Conservation (phyloP, 2,888 invertebrate genomes). For the Cremastobaeus sp. region DNA sequence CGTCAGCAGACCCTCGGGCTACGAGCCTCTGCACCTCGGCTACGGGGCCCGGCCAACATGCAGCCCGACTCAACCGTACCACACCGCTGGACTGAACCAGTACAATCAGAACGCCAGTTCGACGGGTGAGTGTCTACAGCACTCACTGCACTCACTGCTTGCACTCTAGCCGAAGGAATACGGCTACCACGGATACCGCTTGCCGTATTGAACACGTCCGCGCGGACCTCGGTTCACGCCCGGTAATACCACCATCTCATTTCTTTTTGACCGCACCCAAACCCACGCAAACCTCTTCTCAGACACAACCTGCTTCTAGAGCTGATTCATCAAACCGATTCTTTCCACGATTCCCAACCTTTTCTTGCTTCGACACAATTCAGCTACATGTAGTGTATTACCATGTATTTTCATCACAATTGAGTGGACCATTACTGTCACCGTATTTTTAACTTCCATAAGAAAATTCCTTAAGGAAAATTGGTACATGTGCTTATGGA, state of each 20-base stretch:
- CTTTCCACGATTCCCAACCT: no score
- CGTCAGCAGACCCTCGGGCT: conserved; percentile 80
- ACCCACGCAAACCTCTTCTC: background rate
- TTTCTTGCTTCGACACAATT: background rate
- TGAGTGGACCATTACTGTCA: no score
- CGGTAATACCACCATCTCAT: conserved; percentile 57
- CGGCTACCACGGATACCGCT: conserved; percentile 75
- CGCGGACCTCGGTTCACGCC: conserved; percentile 54
- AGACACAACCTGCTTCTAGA: no score
- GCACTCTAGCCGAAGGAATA: conserved; percentile 78
- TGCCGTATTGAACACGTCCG: conserved; percentile 69
- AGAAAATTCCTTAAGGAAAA: no score
- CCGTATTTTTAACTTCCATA: no score
- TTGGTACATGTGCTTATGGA: no score
- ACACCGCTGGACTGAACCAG: conserved; percentile 79
- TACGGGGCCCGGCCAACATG: conserved; percentile 82
- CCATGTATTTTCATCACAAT: no score
- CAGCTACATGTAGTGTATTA: no score
- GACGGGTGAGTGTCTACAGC: conserved; percentile 79
- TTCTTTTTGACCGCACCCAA: conserved; percentile 38
- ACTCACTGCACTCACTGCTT: conserved; percentile 79
- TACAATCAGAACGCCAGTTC: conserved; percentile 77
- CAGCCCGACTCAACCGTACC: conserved; percentile 85
- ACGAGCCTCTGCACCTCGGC: conserved; percentile 80
- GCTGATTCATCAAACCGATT: no score